phyloP scores from a whole-genome alignment of 2,797 vertebrate genomes.

The Eupleurogrammus muticus region DNA sequence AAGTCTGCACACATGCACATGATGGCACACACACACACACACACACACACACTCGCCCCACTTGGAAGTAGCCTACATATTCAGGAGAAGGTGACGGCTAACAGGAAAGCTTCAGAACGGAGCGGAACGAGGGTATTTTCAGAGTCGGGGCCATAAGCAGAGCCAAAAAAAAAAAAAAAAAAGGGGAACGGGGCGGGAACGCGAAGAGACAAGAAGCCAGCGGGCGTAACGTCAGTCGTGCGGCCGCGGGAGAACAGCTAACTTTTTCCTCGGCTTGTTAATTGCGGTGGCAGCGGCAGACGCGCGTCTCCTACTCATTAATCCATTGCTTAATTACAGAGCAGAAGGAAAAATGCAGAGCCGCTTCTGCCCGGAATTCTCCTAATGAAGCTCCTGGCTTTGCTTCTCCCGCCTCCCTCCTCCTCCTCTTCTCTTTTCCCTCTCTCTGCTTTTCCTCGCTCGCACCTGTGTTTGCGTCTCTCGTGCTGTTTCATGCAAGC shows the following conservation, averaged over 20 bases:
- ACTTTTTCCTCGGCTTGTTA: slow-evolving; percentile 59
- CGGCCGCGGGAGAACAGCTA: slow-evolving; percentile 43
- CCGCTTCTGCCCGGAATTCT: slow-evolving; percentile 42
- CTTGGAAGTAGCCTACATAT: slow-evolving; percentile 24
- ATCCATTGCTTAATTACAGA: slow-evolving; percentile 73
- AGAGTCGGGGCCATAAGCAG: slow-evolving; percentile 25
- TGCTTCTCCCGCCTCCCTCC: slow-evolving; percentile 21
- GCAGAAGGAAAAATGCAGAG: slow-evolving; percentile 52
- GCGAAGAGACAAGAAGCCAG: slow-evolving; percentile 47
- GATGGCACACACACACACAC: background rate
- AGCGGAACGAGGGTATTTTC: slow-evolving; percentile 28
- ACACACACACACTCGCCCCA: slow-evolving; percentile 11
- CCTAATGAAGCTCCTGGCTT: slow-evolving; percentile 64
- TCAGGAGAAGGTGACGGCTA: slow-evolving; percentile 43
- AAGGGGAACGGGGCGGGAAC: slow-evolving; percentile 22
- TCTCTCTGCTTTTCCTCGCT: slow-evolving; percentile 10
- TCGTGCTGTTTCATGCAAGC: slow-evolving; percentile 4
- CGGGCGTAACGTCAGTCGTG: slow-evolving; percentile 15
- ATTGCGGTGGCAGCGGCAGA: slow-evolving; percentile 51
- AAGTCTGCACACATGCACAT: background rate
- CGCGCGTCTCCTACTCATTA: slow-evolving; percentile 67
- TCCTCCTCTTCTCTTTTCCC: slow-evolving; percentile 1
- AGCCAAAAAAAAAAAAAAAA: background rate
- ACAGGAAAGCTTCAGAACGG: slow-evolving; percentile 25
- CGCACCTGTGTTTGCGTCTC: slow-evolving; percentile 38